These are phyloP conservation scores for Caprella mutica DNA, from an alignment of 2,888 invertebrate genomes.

Conservation along the genomic window DNA sequence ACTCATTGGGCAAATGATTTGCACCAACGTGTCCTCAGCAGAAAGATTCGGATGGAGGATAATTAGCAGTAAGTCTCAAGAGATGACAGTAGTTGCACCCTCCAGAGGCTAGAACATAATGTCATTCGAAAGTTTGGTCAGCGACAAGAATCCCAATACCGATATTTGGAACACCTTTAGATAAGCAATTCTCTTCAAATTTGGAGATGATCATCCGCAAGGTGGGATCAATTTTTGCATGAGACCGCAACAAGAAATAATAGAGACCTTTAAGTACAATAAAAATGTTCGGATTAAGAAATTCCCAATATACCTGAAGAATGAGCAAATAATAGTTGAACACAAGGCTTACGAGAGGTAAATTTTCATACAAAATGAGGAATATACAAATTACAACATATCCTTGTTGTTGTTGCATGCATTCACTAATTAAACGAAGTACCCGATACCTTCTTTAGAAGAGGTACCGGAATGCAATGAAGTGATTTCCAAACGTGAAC, in stretches of 20 bases:
- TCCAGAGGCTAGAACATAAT: neutral
- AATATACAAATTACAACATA: neutral
- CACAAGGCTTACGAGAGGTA: neutral
- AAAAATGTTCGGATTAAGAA: neutral
- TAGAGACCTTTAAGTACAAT: neutral
- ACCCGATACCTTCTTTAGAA: neutral
- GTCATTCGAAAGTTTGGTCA: neutral
- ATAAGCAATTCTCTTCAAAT: neutral
- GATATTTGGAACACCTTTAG: neutral
- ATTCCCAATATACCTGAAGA: neutral
- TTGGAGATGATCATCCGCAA: neutral
- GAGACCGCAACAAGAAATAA: neutral
- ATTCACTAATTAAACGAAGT: slow-evolving; percentile 3
- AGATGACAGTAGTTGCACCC: neutral
- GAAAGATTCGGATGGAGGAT: neutral
- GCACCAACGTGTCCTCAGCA: neutral
- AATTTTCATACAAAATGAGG: neutral
- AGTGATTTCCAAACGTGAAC: neutral
- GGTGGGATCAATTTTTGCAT: neutral
- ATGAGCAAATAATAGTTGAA: neutral
- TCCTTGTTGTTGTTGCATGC: neutral
- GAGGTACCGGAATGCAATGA: slow-evolving; percentile 2
- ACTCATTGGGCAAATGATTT: neutral
- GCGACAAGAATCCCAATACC: neutral
- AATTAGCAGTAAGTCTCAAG: neutral